A percentile compares a stretch with the other conserved stretches of the same genome.
phyloP scores from a whole-genome alignment of 2,797 vertebrate genomes.

The Mallotus villosus region DNA sequence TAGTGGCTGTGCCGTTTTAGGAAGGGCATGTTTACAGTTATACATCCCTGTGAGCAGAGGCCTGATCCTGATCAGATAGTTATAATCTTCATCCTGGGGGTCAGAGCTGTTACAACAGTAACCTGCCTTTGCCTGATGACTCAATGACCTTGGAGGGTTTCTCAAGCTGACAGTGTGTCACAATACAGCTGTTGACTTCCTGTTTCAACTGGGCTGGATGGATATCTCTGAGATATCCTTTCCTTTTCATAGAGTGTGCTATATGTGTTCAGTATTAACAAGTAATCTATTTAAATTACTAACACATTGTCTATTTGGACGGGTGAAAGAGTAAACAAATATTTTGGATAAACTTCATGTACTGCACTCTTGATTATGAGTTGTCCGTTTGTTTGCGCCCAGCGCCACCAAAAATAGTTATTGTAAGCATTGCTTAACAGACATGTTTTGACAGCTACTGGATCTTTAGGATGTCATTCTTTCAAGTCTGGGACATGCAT shows the following conservation, averaged over 20 bases:
- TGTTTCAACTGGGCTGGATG: no score
- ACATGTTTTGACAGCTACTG: no score
- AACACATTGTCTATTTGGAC: no score
- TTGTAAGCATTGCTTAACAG: neutral
- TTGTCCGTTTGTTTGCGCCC: neutral
- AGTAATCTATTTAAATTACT: no score
- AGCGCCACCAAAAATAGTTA: no score
- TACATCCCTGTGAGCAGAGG: constrained; percentile 46
- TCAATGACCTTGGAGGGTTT: neutral
- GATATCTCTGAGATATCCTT: no score
- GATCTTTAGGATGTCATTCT: neutral
- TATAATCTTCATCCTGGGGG: constrained; percentile 13
- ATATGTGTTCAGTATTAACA: no score
- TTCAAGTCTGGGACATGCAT: no score
- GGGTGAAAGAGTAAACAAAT: neutral
- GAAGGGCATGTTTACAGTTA: constrained; percentile 51
- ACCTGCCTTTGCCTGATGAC: constrained; percentile 35
- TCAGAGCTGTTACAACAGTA: constrained; percentile 25
- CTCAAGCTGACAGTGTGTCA: no score
- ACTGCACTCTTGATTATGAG: neutral
- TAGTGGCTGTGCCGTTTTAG: constrained; percentile 49
- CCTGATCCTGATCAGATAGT: constrained; percentile 50
- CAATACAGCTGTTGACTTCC: no score
- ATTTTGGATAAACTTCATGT: neutral
- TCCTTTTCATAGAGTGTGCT: no score